These are phyloP conservation scores for Neopipo cinnamomea DNA, from an alignment of 2,113 vertebrate genomes.

Conservation along the genomic window DNA sequence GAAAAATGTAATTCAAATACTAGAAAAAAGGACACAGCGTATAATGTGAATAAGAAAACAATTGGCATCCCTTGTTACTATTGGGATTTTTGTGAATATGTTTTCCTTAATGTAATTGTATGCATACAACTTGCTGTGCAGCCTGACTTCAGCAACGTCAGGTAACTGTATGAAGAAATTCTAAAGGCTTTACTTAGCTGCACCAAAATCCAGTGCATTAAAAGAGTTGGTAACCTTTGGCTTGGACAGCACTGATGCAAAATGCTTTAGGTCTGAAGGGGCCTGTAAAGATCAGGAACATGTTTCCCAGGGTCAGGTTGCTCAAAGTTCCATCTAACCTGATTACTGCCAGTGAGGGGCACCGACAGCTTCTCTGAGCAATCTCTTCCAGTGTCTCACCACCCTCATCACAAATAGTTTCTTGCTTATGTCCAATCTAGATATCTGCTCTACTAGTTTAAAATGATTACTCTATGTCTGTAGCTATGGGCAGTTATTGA, in stretches of 20 bases:
- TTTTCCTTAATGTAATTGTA: background rate
- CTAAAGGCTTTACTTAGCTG: background rate
- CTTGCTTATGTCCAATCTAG: background rate
- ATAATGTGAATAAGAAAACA: background rate
- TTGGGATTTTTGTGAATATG: background rate
- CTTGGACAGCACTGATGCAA: background rate
- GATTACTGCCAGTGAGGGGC: rapidly evolving
- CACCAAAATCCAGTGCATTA: background rate
- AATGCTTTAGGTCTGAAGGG: background rate
- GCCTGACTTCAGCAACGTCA: background rate
- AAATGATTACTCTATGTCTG: background rate
- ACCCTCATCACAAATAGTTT: background rate
- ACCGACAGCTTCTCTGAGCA: background rate
- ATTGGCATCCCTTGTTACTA: background rate
- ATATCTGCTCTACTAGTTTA: background rate
- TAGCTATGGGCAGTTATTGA: background rate
- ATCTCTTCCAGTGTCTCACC: background rate
- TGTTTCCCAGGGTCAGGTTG: background rate
- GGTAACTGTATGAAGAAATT: background rate
- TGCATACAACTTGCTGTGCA: background rate
- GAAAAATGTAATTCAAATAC: background rate
- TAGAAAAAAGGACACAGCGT: background rate
- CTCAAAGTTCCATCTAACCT: background rate
- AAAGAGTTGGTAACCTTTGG: background rate
- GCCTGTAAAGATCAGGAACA: background rate